Conservation (phyloP, 2,113 vertebrate genomes). For the Lepidothrix coronata region DNA sequence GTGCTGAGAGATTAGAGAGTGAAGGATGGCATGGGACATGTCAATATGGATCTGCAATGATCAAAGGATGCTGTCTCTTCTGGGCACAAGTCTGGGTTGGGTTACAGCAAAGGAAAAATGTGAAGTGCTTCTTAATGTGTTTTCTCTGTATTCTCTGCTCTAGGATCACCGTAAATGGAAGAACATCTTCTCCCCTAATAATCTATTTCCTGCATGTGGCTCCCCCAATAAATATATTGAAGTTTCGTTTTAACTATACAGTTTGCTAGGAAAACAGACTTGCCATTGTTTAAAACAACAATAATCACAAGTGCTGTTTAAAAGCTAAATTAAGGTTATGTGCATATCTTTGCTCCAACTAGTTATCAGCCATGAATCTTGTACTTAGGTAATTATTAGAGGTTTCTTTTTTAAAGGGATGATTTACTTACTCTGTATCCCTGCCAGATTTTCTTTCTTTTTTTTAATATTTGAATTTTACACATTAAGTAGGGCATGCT, state of each 20-base stretch:
- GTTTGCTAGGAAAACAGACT: slow-evolving; percentile 21
- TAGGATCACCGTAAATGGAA: slow-evolving; percentile 39
- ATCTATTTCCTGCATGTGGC: slow-evolving; percentile 38
- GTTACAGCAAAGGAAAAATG: slow-evolving; percentile 56
- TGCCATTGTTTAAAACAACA: slow-evolving; percentile 35
- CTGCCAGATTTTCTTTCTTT: slow-evolving; percentile 45
- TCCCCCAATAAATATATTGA: slow-evolving; percentile 39
- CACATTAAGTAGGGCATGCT: slow-evolving; percentile 55
- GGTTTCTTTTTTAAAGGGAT: slow-evolving; percentile 37
- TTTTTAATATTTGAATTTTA: slow-evolving; percentile 62
- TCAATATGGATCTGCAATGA: slow-evolving; percentile 69
- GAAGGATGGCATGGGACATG: slow-evolving; percentile 68
- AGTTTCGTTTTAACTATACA: slow-evolving; percentile 44
- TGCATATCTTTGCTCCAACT: slow-evolving; percentile 32
- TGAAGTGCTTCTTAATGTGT: slow-evolving; percentile 69
- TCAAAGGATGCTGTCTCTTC: slow-evolving; percentile 66
- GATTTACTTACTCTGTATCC: slow-evolving; percentile 43
- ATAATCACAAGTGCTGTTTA: neutral
- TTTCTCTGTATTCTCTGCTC: slow-evolving; percentile 55
- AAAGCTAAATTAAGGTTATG: slow-evolving; percentile 7
- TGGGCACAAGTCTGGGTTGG: slow-evolving; percentile 62
- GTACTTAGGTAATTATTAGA: slow-evolving; percentile 57
- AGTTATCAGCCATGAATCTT: slow-evolving; percentile 62
- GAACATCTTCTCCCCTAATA: slow-evolving; percentile 49
- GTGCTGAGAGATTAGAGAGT: slow-evolving; percentile 65